phyloP scores from a whole-genome alignment of 2,113 vertebrate species.

The Morone chrysops region DNA sequence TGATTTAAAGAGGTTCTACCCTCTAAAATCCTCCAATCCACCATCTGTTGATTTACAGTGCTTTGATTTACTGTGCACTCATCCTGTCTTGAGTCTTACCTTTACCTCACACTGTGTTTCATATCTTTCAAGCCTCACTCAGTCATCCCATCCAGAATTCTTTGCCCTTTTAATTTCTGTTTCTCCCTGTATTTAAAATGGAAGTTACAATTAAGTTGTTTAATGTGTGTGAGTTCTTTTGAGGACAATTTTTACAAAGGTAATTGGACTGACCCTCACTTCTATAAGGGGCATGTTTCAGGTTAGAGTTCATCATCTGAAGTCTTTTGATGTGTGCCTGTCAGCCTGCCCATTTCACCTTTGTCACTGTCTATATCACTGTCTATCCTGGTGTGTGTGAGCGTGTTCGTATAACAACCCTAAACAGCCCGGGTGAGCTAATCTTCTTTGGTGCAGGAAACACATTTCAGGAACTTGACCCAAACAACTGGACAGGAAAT shows the following conservation, averaged over 20 bases:
- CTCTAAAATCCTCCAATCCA: constrained; percentile 17
- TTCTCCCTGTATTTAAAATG: constrained; percentile 11
- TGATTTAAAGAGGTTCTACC: neutral
- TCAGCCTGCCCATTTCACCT: neutral
- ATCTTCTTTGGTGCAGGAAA: constrained; percentile 79
- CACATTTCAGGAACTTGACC: constrained; percentile 73
- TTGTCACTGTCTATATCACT: neutral
- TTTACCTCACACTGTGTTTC: neutral
- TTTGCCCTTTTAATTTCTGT: neutral
- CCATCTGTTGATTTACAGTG: constrained; percentile 12
- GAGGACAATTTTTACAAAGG: constrained; percentile 2
- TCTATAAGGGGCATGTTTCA: too few relatives aligned
- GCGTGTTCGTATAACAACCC: constrained; percentile 17
- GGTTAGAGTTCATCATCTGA: too few relatives aligned
- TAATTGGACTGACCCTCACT: neutral
- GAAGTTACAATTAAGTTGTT: constrained; percentile 2
- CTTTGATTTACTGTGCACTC: constrained; percentile 2
- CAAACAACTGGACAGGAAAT: constrained; percentile 69
- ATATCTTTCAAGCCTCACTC: neutral
- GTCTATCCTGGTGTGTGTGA: neutral
- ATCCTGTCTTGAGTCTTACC: neutral
- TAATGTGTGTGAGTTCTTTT: neutral
- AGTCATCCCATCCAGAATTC: neutral
- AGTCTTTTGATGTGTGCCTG: neutral
- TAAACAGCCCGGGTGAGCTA: constrained; percentile 43